Base-by-base conservation (phyloP, 2,888 invertebrate genomes). In the Corythucha ciliata region DNA sequence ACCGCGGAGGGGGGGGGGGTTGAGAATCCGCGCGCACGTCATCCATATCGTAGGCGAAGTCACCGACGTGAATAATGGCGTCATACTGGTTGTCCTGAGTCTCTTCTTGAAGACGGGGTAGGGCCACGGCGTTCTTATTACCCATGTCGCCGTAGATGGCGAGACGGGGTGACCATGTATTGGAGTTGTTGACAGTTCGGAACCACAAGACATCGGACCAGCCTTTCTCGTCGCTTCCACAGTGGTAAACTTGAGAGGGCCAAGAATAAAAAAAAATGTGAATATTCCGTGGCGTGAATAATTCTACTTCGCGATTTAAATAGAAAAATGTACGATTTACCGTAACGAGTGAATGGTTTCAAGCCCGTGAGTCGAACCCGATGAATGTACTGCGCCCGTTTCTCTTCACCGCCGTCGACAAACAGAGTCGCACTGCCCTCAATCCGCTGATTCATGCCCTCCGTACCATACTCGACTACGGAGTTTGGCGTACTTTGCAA, bases 61-160 rank as follows among this genome's bases (percentile, higher is more conserved):
- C 94, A 0, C 92, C 92, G 33, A 92, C 87, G 71, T 94, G 94
- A 49, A 94, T 74, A 49, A 90, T 78, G 52, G 86, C 79, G 73
- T 94, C 90, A 68, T 89, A 91, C 65, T 79, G 69, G 12, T 79
- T 83, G 37, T 76, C 72, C 63, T 90, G 82, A 0, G 85, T 77
- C 64, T 94, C 92, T 61, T 83, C 75, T 69, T 92, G 90, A 6
- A 97, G 70, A 56, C 86, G 76, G 0, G 83, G 77, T 48, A 96
- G 72, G 1, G 93, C 88, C 60, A 85, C 82, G 2, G 92, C 90
- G 69, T 94, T 94, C 60, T 79, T 81, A 66, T 85, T 87, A 25
- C 96, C 96, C 83, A 97, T 81, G 67, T 96, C 96, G 0, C 96
- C 96, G 65, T 81, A 94, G 61, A 96, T 78, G 21, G 86, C 93